Evolutionary conservation across 2,888 invertebrate species (phyloP), one percentile per base, ranked within the genome.

Genomic region (Lumbricus terrestris): DNA sequence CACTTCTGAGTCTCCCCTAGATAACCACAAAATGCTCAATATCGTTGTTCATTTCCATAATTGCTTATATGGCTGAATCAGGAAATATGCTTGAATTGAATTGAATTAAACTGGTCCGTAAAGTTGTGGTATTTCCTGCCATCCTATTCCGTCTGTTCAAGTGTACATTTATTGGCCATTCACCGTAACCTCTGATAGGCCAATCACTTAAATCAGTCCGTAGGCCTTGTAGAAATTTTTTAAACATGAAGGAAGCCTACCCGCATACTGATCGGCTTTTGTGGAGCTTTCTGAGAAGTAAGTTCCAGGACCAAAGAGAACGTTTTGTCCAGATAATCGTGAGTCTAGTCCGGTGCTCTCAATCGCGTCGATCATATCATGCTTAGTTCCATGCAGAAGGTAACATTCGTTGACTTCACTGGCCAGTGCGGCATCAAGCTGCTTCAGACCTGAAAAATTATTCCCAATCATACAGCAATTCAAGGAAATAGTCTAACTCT

Each of bases 241-340:
- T n/a, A 69, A 69, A n/a, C 8, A 69, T n/a, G 29, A 69, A 69
- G 8, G 29, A 29, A 69, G 29, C 69, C 83, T 69, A 93, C 93
- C 93, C 91, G 93, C 90, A 89, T 93, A 93, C 88, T 93, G 93
- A 90, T 93, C 93, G n/a, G 93, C 92, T 88, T 93, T 93, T 3
- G 93, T 93, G 3, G 93, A 92, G 88, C 93, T 93, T 91, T 93
- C 93, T 5, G 93, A 92, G 91, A 92, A 91, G 88, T 93, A 93
- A 3, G 93, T 90, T 5, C 92, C 93, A 34, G 90, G 54, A 16
- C 93, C 93, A 90, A 93, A 92, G 37, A 92, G 91, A 40, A 92
- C 92, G 18, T 89, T 88, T 20, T 90, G 92, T 13, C 92, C 90
- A 88, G 83, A 90, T n/a, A 93, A 47, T 83, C 93, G 90, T n/a